These are phyloP conservation scores for Neomonachus schauinslandi DNA, from an alignment of 2,113 vertebrate genomes.

Conservation along the genomic window DNA sequence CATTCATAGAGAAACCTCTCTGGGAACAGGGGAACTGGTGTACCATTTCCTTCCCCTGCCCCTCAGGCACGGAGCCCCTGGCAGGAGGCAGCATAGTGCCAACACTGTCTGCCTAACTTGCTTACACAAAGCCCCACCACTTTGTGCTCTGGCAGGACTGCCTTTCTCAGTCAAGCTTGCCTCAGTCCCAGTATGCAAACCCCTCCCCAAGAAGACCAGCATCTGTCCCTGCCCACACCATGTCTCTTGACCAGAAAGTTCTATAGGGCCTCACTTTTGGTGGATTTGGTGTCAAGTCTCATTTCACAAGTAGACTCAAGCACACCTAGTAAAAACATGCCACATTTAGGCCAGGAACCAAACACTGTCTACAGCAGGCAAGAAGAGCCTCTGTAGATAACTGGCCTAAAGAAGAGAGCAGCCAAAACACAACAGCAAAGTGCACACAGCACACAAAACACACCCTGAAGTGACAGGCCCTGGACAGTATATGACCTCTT, in stretches of 20 bases:
- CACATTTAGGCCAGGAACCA: neutral
- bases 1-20: neutral
- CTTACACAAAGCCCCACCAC: neutral
- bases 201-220: neutral
- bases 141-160: neutral
- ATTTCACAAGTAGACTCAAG: neutral
- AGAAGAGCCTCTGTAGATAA: neutral
- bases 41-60: neutral
- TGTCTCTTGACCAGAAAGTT: neutral
- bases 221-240: neutral
- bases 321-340: neutral
- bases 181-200: neutral
- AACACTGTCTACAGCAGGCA: neutral
- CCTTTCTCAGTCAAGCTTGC: neutral
- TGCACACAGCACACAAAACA: neutral
- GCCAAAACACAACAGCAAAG: neutral
- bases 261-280: neutral
- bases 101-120: neutral
- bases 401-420: neutral
- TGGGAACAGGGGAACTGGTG: neutral
- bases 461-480: neutral
- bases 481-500: neutral
- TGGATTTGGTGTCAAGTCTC: neutral
- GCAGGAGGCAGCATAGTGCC: neutral
- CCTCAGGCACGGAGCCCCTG: neutral